These are phyloP conservation scores for Phrynocephalus guinanensis DNA, from an alignment of 2,797 vertebrate species.

Conservation along the genomic window DNA sequence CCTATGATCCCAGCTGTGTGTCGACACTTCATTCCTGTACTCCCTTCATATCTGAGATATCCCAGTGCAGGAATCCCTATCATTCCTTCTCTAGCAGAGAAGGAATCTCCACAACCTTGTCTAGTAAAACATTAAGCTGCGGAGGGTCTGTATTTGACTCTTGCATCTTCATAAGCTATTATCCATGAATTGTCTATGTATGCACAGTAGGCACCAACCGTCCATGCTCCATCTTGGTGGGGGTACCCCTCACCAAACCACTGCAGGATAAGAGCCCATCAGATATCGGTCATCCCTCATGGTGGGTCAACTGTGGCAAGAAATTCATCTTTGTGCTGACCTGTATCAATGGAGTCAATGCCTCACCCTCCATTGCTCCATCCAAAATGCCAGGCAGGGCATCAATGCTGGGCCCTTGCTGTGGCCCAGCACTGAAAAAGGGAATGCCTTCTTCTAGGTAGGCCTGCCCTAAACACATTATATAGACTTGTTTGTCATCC, in stretches of 20 bases:
- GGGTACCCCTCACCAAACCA: too few species aligned
- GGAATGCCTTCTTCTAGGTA: background rate
- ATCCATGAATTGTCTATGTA: background rate
- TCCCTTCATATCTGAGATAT: too few species aligned
- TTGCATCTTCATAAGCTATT: background rate
- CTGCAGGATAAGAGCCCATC: too few species aligned
- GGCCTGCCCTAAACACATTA: background rate
- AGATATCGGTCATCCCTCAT: too few species aligned
- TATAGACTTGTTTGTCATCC: background rate
- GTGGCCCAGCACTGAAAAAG: background rate
- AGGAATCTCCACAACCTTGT: too few species aligned
- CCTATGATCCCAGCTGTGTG: too few species aligned
- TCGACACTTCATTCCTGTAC: too few species aligned
- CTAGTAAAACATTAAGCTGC: conserved; percentile 10
- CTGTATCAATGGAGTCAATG: background rate
- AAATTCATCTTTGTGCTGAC: background rate
- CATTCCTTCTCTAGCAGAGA: too few species aligned
- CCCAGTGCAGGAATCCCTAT: too few species aligned
- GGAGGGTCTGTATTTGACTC: conserved; percentile 20
- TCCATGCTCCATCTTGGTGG: too few species aligned
- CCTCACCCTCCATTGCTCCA: background rate
- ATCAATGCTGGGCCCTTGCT: background rate
- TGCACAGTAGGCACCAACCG: background rate
- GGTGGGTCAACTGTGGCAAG: background rate
- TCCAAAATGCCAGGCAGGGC: background rate